These are phyloP conservation scores for Leptinotarsa juncta DNA, from an alignment of 2,888 invertebrate genomes.

Conservation along the genomic window DNA sequence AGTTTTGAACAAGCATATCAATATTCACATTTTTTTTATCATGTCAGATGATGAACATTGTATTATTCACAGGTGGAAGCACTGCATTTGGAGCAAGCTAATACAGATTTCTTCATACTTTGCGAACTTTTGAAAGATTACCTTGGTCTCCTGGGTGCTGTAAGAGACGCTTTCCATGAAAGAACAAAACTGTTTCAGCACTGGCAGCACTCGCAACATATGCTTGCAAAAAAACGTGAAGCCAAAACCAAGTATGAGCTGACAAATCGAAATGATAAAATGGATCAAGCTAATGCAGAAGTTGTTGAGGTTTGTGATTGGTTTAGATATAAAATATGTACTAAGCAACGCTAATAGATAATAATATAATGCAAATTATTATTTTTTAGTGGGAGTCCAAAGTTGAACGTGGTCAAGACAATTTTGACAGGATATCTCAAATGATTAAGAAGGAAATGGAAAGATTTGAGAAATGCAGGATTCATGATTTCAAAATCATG, in stretches of 20 bases:
- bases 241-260: constrained; percentile 92
- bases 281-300: constrained; percentile 88
- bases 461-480: constrained; percentile 88
- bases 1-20: no score
- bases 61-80: constrained; percentile 77
- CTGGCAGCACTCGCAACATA: constrained; percentile 97
- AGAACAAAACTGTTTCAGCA: constrained; percentile 90
- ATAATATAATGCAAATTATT: no score
- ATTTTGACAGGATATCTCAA: constrained; percentile 94
- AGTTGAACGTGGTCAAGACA: constrained; percentile 96
- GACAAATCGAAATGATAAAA: constrained; percentile 89
- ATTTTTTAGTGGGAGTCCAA: constrained; percentile 88
- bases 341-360: no score
- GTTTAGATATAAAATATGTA: no score
- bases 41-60: no score
- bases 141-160: constrained; percentile 89
- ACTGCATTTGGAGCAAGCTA: constrained; percentile 90
- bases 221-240: constrained; percentile 93
- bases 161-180: constrained; percentile 84
- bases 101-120: constrained; percentile 92
- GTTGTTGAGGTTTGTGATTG: constrained; percentile 79
- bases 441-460: constrained; percentile 95
- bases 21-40: no score
- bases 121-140: constrained; percentile 97
- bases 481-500: constrained; percentile 90